Base-by-base conservation (phyloP, 2,888 invertebrate genomes). In the Fragum sueziense region DNA sequence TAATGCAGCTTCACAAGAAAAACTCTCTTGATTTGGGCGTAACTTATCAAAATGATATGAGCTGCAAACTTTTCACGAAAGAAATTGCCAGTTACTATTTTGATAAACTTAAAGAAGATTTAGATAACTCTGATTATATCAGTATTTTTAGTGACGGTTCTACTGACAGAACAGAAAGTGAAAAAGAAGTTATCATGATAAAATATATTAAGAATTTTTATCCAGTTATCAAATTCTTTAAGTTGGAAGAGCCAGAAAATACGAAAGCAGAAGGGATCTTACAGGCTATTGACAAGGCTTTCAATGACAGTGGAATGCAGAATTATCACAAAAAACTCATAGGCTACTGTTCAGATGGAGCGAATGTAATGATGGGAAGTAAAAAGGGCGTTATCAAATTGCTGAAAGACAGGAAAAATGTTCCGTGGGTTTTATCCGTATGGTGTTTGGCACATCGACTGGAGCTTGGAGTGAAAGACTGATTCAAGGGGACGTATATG, bases 401-500 rank as follows among this genome's bases (percentile, higher is more conserved):
- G 17, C 37, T 79, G 22, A 76, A 79, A 61, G 71, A 76, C 25
- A n/a, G 25, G 11, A 57, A 57, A 31, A 17, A 69, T 29, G 74
- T 72, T 17, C 34, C 37, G 4, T 80, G 77, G 76, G 52, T 83
- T 9, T 59, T 81, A 4, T 20, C 77, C 37, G 79, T 84, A 0
- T 77, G 77, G 76, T 84, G 81, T 54, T 37, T 81, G 1, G 84
- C 84, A 0, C 81, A 84, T 59, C 41, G 77, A 14, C 69, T 84
- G 31, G 84, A 84, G 51, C 73, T 83, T 11, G 80, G 79, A 11
- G 79, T 81, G 0, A 80, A 84, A 34, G 84, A 80, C 41, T 68
- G 69, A 22, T 85, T 82, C 25, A 82, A 78, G 29, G 22, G 25
- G 1, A 80, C 77, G 0, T 80, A 80, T 22, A 78, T 85, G 74